Percentiles rank a stretch among this genome's conserved stretches.
phyloP scores from a whole-genome alignment of 2,113 vertebrate genomes.

The Telmatochromis sp. region DNA sequence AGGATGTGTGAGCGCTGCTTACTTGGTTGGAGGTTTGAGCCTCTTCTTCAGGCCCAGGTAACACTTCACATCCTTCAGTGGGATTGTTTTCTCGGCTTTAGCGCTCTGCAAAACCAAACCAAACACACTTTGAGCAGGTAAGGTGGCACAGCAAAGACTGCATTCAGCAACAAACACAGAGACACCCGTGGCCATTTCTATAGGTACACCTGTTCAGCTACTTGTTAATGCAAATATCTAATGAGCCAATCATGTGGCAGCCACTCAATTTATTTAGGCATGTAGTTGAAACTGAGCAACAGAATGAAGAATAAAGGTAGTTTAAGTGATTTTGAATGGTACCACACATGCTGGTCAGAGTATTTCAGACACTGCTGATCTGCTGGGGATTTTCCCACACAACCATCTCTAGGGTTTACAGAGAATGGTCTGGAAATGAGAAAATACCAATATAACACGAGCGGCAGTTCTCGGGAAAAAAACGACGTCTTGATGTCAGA shows the following conservation, averaged over 20 bases:
- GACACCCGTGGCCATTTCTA: neutral
- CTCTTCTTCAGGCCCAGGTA: slow-evolving; percentile 90
- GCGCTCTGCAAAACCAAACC: slow-evolving; percentile 67
- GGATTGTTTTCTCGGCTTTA: slow-evolving; percentile 83
- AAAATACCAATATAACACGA: neutral
- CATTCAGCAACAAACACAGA: neutral
- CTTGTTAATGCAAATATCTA: neutral
- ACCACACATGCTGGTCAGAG: neutral
- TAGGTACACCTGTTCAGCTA: neutral
- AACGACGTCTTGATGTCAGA: neutral
- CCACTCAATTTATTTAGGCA: neutral
- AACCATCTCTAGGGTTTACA: neutral
- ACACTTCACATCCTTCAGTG: slow-evolving; percentile 78
- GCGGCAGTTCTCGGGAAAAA: neutral
- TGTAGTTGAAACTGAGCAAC: neutral
- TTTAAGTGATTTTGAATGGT: neutral
- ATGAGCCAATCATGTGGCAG: neutral
- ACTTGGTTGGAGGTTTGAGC: slow-evolving; percentile 80
- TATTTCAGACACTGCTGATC: neutral
- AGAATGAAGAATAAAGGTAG: neutral
- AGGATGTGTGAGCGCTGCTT: neutral
- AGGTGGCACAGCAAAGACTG: neutral
- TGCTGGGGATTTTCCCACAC: neutral
- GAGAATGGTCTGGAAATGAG: neutral
- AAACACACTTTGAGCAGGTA: neutral